Percentiles rank a stretch among this genome's conserved stretches.
phyloP scores from a whole-genome alignment of 2,888 invertebrate species.

The Acrobeloides nanus region DNA sequence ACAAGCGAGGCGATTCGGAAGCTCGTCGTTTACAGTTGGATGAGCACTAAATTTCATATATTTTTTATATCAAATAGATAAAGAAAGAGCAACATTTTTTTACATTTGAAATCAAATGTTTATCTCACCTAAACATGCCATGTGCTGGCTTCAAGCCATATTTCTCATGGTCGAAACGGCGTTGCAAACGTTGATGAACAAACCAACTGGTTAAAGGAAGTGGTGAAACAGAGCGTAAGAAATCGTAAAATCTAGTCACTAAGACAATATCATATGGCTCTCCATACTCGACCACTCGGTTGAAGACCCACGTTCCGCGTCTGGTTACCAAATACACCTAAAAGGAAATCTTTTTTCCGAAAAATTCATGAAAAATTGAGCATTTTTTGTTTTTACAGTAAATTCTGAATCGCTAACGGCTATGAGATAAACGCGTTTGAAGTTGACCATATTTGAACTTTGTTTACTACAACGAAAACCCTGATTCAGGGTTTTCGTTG shows the following conservation, averaged over 20 bases:
- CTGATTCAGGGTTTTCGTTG: too few relatives aligned
- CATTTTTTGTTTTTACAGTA: too few relatives aligned
- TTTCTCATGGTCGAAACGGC: constrained; percentile 49
- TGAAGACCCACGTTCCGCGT: constrained; percentile 58
- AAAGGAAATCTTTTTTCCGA: background rate
- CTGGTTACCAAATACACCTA: constrained; percentile 57
- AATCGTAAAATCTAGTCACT: constrained; percentile 14
- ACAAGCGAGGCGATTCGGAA: constrained; percentile 56
- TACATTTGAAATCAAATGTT: background rate
- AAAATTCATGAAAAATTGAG: too few relatives aligned
- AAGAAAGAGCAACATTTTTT: constrained; percentile 7
- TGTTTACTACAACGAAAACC: too few relatives aligned
- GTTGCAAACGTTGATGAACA: constrained; percentile 16
- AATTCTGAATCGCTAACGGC: too few relatives aligned
- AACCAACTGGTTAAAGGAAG: constrained; percentile 18
- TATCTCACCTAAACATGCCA: constrained; percentile 16
- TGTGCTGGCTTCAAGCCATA: constrained; percentile 56
- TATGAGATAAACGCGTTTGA: too few relatives aligned
- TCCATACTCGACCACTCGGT: constrained; percentile 54
- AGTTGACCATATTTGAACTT: too few relatives aligned
- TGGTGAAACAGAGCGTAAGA: constrained; percentile 16
- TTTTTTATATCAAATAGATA: background rate
- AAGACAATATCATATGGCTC: constrained; percentile 21
- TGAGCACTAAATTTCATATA: constrained; percentile 23
- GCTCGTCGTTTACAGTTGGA: constrained; percentile 55